Evolutionary conservation across 2,888 invertebrate species (phyloP), one percentile per base, ranked within the genome.

Genomic region (Pyralis farinalis): DNA sequence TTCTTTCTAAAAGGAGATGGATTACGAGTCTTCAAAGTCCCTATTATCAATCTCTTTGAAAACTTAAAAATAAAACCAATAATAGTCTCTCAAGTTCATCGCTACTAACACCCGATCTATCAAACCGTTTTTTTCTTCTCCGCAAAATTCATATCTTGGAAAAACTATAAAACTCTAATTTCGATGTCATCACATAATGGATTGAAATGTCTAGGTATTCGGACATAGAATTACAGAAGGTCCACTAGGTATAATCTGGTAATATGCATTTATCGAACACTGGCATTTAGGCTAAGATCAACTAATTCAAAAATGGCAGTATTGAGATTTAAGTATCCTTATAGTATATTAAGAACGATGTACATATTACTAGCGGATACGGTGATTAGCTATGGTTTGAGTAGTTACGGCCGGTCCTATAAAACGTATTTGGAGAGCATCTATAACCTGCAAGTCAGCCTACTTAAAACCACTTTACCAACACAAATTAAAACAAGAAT

Each of bases 111-210:
- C 37, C 2, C 34, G 42, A 47, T 47, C 43, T 38, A 45, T 45
- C 44, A 44, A 34, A 37, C 6, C 11, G 6, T 28, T 29, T 12
- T 36, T 40, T 44, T 40, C 46, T 46, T 48, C 47, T 54, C 52
- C 47, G 44, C 42, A 51, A 51, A 68, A 65, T 66, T 66, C 59
- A 65, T 73, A 69, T 71, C 58, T 55, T 54, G 62, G 16, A 4
- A 61, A 54, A 55, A 64, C 62, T 64, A 69, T 67, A 70, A 63
- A 74, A 72, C 61, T 71, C 64, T 74, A 80, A 78, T 80, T 80
- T 75, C 64, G 60, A 74, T 71, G 76, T 70, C 74, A 63, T 55
- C 61, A 56, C 51, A 61, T 79, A 81, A 84, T 80, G 67, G 78
- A 83, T 83, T 70, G 75, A 59, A 69, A 63, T 59, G 75, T 68